Evolutionary conservation across 1,140 invertebrate genomes (phyloP), one percentile per base, ranked within the genome.

Genomic region (Lepidurus couesii): DNA sequence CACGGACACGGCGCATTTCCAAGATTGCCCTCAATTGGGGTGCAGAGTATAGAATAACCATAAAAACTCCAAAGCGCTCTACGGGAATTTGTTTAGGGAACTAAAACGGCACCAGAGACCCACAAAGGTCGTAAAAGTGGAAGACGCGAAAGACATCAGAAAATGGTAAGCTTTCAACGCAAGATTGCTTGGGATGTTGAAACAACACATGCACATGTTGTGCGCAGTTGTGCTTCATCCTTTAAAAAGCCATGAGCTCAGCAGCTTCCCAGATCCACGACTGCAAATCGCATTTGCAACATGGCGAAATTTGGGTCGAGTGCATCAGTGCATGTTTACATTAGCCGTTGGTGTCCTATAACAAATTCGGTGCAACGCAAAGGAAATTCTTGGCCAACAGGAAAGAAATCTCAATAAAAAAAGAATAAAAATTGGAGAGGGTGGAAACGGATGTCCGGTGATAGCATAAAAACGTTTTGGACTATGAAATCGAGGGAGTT

Each of bases 361-460:
- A 34, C 34, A 34, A 34, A 34, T 34, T 34, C 34, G 34, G 34
- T 34, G 34, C 34, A 34, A 34, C 34, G 34, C 34, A 34, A 34
- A 4, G 34, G 34, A 34, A 34, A 34, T 34, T 34, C 34, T 6
- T 47, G 16, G 13, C 53, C 53, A 9, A 16, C 16, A 13, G 8
- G 9, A 13, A 9, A 21, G 53, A 16, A 65, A 65, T 65, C 21
- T 21, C 53, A 7, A 21, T 13, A 65, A 16, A 13, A 21, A 13
- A 65, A 21, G 3, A 65, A 21, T 4, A 65, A 21, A 65, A 65
- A 16, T 65, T 13, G 21, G 21, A 65, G 53, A 11, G 53, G 53
- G 53, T 65, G 53, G 53, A 65, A 65, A 65, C 53, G 53, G 53
- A 65, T 21, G 53, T 65, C 53, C 53, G 53, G 53, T 65, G 53